phyloP scores from a whole-genome alignment of 2,797 vertebrate species.

The Pterois miles region DNA sequence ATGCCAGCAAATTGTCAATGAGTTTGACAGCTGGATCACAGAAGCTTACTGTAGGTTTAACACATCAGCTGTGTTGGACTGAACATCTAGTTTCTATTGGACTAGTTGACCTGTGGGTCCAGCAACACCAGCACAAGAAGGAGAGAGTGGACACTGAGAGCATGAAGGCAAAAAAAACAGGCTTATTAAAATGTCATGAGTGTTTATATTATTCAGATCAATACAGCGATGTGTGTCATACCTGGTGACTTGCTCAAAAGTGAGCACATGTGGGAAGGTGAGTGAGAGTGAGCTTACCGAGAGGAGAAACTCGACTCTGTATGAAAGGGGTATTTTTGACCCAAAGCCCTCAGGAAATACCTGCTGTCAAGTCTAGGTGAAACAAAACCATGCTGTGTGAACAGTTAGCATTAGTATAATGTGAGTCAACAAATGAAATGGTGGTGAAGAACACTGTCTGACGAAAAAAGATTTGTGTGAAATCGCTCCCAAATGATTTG shows the following conservation, averaged over 20 bases:
- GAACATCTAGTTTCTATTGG: neutral
- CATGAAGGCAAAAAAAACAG: neutral
- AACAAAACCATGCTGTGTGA: neutral
- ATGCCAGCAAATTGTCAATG: neutral
- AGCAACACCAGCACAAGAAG: neutral
- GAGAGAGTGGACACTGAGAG: neutral
- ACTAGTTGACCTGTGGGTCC: neutral
- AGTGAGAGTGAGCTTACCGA: too few species aligned
- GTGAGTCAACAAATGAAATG: neutral
- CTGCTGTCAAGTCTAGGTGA: neutral
- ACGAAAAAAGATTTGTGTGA: neutral
- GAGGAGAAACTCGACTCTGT: neutral
- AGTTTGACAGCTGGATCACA: neutral
- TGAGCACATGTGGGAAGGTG: neutral
- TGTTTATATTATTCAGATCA: neutral
- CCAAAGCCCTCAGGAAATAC: neutral
- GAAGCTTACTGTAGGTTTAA: neutral
- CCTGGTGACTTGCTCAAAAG: neutral
- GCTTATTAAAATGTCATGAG: neutral
- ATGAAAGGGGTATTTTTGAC: neutral
- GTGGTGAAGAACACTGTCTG: neutral
- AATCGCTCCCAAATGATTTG: neutral
- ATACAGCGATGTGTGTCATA: neutral
- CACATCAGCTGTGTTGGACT: neutral
- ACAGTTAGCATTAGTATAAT: neutral